Conservation (phyloP, 2,888 invertebrate species). For the Netelia fuscicornis region DNA sequence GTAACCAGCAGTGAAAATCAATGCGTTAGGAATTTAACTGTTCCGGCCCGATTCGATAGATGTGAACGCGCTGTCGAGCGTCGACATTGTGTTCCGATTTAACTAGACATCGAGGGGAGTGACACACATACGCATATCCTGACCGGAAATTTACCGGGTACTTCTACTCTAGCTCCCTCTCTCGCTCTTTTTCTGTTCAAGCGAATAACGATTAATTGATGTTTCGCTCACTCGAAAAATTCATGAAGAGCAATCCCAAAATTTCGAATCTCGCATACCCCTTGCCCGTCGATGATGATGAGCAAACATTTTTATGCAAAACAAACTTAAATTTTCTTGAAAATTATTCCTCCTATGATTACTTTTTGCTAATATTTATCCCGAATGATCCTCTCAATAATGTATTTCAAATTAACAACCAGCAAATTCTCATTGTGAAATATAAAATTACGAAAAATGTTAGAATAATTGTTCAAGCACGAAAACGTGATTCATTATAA, state of each 20-base stretch:
- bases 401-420: no score
- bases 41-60: conserved; percentile 24
- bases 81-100: conserved; percentile 49
- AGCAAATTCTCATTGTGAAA: no score
- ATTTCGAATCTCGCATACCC: neutral
- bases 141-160: neutral
- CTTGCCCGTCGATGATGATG: neutral
- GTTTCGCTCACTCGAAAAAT: conserved; percentile 20
- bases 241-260: neutral
- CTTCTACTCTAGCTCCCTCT: neutral
- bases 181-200: neutral
- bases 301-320: no score
- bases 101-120: conserved; percentile 20
- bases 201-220: conserved; percentile 25
- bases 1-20: conserved; percentile 16
- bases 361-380: no score
- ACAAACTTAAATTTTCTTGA: no score
- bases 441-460: no score
- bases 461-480: no score
- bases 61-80: conserved; percentile 33
- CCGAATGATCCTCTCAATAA: no score
- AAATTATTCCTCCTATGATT: no score
- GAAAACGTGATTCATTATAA: no score
- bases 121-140: neutral
- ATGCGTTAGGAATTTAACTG: conserved; percentile 5